phyloP scores from a whole-genome alignment of 2,888 invertebrate genomes.

The Catocala sponsa region DNA sequence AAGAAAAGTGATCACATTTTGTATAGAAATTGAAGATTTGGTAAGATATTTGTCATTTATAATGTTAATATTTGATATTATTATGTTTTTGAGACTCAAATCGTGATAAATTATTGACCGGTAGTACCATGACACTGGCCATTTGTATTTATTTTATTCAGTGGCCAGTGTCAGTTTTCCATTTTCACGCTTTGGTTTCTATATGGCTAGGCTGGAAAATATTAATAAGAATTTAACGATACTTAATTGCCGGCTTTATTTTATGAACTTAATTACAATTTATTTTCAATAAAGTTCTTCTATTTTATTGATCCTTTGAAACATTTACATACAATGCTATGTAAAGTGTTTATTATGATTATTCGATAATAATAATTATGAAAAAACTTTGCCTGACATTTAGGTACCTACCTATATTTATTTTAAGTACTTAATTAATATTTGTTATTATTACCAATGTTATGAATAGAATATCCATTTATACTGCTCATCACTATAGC shows the following conservation, averaged over 20 bases:
- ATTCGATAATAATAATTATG: too few species aligned
- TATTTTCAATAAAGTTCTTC: background rate
- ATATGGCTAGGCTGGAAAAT: conserved; percentile 64
- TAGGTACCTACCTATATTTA: too few species aligned
- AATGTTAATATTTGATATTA: conserved; percentile 29
- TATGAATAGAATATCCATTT: too few species aligned
- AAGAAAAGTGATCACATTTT: conserved; percentile 56
- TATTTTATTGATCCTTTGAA: background rate
- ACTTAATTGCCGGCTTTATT: conserved; percentile 23
- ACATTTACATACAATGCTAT: background rate
- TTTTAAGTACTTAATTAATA: too few species aligned
- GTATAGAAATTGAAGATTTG: conserved; percentile 48
- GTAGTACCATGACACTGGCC: conserved; percentile 57
- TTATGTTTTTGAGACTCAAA: conserved; percentile 36
- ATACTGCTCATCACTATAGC: too few species aligned
- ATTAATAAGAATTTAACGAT: conserved; percentile 39
- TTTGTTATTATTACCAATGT: too few species aligned
- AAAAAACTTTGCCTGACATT: too few species aligned
- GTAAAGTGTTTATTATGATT: too few species aligned
- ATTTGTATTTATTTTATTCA: conserved; percentile 56
- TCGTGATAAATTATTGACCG: conserved; percentile 27
- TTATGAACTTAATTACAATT: background rate
- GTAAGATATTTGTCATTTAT: conserved; percentile 54
- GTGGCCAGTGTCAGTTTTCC: conserved; percentile 64
- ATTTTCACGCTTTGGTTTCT: conserved; percentile 51